Conservation (phyloP, 2,797 vertebrate species). For the Bovichtus diacanthus region DNA sequence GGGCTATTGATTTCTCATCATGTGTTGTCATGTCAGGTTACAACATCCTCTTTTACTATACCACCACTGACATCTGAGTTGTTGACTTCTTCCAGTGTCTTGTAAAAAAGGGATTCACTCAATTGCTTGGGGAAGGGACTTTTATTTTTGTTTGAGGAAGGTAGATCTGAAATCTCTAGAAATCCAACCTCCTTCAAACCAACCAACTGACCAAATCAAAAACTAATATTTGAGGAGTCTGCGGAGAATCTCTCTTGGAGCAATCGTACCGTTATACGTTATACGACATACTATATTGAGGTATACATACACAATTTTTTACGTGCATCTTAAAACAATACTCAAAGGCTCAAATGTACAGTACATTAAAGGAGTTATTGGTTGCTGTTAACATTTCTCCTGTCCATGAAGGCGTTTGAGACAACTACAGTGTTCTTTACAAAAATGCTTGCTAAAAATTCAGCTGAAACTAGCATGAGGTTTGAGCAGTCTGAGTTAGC, state of each 20-base stretch:
- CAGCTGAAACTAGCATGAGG: neutral
- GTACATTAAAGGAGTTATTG: neutral
- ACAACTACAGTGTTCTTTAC: neutral
- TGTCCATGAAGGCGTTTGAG: neutral
- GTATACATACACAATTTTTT: neutral
- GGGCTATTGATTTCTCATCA: constrained; percentile 77
- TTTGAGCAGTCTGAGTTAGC: too few species aligned
- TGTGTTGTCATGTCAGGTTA: constrained; percentile 71
- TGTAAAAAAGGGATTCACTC: constrained; percentile 13
- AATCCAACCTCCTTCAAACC: neutral
- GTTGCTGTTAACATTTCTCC: neutral
- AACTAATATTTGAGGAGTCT: neutral
- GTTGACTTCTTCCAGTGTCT: constrained; percentile 42
- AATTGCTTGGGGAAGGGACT: neutral
- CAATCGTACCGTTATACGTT: neutral
- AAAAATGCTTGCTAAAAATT: neutral
- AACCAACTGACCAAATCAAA: neutral
- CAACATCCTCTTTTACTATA: constrained; percentile 62
- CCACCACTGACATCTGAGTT: constrained; percentile 38
- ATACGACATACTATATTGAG: neutral
- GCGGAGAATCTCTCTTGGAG: neutral
- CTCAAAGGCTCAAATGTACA: neutral
- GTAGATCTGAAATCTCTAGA: constrained; percentile 23
- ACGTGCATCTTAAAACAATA: neutral
- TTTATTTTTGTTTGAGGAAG: constrained; percentile 13